Conservation (phyloP, 2,797 vertebrate genomes). For the Taeniopygia guttata region DNA sequence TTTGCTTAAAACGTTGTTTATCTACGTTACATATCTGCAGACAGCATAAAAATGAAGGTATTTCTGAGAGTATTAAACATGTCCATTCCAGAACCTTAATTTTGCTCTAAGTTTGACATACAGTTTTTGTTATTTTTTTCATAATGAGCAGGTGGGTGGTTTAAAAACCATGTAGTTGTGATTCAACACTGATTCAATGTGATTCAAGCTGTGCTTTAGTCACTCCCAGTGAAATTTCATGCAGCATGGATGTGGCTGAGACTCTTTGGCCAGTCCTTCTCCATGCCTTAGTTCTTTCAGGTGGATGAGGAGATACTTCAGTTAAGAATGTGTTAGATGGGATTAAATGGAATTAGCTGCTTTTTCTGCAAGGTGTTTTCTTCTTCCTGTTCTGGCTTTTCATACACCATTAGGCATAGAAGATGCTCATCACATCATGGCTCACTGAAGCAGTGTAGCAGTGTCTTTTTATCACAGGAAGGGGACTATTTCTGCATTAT, state of each 20-base stretch:
- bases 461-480: neutral
- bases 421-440: neutral
- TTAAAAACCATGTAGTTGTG: neutral
- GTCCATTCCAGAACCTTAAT: neutral
- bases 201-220: neutral
- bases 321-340: neutral
- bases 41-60: neutral
- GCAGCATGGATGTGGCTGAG: neutral
- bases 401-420: neutral
- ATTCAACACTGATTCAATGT: accelerated
- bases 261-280: neutral
- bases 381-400: neutral
- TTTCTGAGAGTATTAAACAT: neutral
- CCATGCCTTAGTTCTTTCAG: neutral
- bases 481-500: neutral
- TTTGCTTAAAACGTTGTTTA: neutral
- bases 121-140: neutral
- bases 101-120: neutral
- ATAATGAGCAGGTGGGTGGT: neutral
- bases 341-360: neutral
- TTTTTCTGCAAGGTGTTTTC: neutral
- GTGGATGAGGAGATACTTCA: neutral
- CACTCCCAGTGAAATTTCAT: neutral
- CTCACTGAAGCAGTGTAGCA: neutral
- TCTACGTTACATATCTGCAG: accelerated